Evolutionary conservation across 2,797 vertebrate genomes (phyloP), one percentile per base, ranked within the genome.

Genomic region (Allobates femoralis): DNA sequence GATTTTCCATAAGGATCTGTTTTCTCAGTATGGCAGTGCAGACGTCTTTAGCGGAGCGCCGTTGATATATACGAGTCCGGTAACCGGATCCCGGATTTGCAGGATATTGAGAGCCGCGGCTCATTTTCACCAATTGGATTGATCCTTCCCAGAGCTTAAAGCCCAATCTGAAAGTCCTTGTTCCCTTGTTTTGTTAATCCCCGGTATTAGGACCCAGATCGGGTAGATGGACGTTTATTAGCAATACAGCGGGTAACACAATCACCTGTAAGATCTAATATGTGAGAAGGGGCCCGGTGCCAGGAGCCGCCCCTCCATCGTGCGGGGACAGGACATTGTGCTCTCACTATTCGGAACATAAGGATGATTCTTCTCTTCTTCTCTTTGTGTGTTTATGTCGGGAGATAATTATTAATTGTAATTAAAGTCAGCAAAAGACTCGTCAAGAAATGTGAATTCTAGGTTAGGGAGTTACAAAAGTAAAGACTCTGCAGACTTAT

Each of bases 61-160:
- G 37, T 11, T 34, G 1, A 23, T 78, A 46, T 11, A 76, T 21
- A 3, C 34, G 26, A 53, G 26, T 51, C 56, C 1, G 80, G 86
- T 71, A 87, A 83, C 64, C 34, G 62, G 86, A 87, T 87, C 73
- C 21, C 28, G 80, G 81, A 87, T 87, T 83, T 73, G 64, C 14
- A 12, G 30, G 53, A 66, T 26, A 46, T 41, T 26, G 58, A 5
- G 16, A 83, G 51, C 32, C 60, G 18, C 37, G 16, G 21, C 26
- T 37, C 21, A 66, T 46, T 21, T 46, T 51, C 10, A 41, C 37
- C 58, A 56, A 32, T 77, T 77, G 26, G 60, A 69, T 23, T 18
- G 34, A 69, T 77, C 28, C n/a, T 15, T 58, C 64, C 19, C 46
- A 67, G 60, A 83, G 74, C 73, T 79, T 83, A 78, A 73, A 50